Percentiles rank a stretch among this genome's conserved stretches.
These are phyloP conservation scores for Hippasteria phrygiana DNA, from an alignment of 53 echinoderm and acorn worm species.

Conservation along the genomic window DNA sequence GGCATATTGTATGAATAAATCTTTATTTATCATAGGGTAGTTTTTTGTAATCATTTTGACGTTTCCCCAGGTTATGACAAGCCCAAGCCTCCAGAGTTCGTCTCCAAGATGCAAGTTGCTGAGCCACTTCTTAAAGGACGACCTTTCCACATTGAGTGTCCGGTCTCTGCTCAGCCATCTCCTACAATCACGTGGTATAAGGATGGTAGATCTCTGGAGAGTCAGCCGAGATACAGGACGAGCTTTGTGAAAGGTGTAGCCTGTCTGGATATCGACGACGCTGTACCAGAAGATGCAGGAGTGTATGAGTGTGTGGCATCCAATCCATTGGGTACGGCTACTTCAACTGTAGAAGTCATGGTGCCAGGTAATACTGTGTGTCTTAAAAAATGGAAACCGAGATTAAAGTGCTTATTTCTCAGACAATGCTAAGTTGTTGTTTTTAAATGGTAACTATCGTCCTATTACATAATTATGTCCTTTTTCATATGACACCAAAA, in stretches of 20 bases:
- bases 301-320: conserved; percentile 77
- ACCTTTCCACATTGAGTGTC: conserved; percentile 68
- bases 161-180: conserved; percentile 63
- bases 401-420: too few relatives aligned
- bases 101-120: conserved; percentile 58
- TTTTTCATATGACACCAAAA: too few relatives aligned
- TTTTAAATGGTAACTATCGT: too few relatives aligned
- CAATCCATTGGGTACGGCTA: conserved; percentile 84
- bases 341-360: conserved; percentile 74
- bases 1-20: too few relatives aligned
- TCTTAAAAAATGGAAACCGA: too few relatives aligned
- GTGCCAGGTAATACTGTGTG: conserved; percentile 92
- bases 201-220: conserved; percentile 70
- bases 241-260: conserved; percentile 69
- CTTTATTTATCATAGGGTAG: too few relatives aligned
- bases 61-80: conserved; percentile 30
- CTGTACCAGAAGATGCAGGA: conserved; percentile 79
- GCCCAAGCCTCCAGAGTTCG: conserved; percentile 67
- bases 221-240: conserved; percentile 38
- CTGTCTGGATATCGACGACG: conserved; percentile 69
- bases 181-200: conserved; percentile 85
- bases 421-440: too few relatives aligned
- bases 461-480: too few relatives aligned
- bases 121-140: conserved; percentile 66
- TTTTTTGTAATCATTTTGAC: background rate